These are phyloP conservation scores for Callopanchax toddi DNA, from an alignment of 2,113 vertebrate genomes.

Conservation along the genomic window DNA sequence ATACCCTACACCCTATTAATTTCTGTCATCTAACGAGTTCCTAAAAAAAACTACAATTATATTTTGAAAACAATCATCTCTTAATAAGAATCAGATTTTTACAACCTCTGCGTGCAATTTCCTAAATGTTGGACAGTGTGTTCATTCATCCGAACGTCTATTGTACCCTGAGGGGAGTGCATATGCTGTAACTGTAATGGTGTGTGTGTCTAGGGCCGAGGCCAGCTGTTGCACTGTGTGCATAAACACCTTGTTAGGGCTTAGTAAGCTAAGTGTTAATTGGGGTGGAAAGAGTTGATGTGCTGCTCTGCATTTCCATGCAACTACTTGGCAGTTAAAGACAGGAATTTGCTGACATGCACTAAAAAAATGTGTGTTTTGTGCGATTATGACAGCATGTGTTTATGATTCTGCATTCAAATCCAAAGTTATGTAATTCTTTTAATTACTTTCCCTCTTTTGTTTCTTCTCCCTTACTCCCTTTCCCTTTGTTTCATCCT, in stretches of 20 bases:
- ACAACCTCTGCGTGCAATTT: constrained; percentile 3
- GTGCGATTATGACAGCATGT: neutral
- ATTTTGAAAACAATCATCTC: neutral
- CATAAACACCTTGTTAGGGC: constrained; percentile 76
- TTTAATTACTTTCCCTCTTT: neutral
- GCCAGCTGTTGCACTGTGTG: constrained; percentile 69
- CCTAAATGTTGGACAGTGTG: constrained; percentile 22
- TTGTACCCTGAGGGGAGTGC: constrained; percentile 36
- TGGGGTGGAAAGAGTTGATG: constrained; percentile 69
- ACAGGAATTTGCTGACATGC: constrained; percentile 25
- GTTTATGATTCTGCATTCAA: constrained; percentile 3
- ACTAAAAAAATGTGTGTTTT: constrained; percentile 7
- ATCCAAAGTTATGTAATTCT: neutral
- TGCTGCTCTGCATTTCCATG: constrained; percentile 47
- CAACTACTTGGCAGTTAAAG: constrained; percentile 43
- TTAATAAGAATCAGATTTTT: neutral
- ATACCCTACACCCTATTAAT: neutral
- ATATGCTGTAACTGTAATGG: constrained; percentile 35
- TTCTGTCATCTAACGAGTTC: neutral
- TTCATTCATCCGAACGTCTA: constrained; percentile 48
- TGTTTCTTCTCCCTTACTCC: neutral
- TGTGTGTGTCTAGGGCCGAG: constrained; percentile 27
- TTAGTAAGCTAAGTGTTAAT: constrained; percentile 72
- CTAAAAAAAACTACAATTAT: neutral
- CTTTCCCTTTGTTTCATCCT: neutral